These are phyloP conservation scores for Pachliopta kotzebuea DNA, from an alignment of 2,888 invertebrate genomes.

Conservation along the genomic window DNA sequence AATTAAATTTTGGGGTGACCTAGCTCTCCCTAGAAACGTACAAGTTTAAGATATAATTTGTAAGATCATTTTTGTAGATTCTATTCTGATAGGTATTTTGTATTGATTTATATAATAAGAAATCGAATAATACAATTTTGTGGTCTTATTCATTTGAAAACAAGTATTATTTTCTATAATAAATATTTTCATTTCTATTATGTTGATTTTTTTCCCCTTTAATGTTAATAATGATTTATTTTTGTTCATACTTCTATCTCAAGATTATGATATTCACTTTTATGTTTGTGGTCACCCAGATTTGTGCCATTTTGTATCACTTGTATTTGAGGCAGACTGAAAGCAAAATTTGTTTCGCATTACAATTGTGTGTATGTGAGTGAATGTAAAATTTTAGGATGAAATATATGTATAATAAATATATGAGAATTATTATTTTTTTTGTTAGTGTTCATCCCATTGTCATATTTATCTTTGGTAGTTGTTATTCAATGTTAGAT, in stretches of 20 bases:
- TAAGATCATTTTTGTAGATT: conserved; percentile 75
- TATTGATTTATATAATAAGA: conserved; percentile 65
- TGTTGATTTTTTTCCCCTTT: conserved; percentile 51
- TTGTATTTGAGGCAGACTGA: conserved; percentile 43
- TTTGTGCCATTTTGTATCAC: conserved; percentile 54
- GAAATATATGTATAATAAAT: conserved; percentile 56
- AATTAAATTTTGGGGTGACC: conserved; percentile 64
- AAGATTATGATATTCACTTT: conserved; percentile 7
- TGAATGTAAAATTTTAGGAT: conserved; percentile 78
- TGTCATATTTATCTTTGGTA: background rate
- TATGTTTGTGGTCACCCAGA: conserved; percentile 29
- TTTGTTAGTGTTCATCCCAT: conserved; percentile 18
- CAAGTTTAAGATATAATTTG: conserved; percentile 75
- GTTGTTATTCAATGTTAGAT: background rate
- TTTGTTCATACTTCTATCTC: conserved; percentile 1
- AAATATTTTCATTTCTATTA: conserved; percentile 64
- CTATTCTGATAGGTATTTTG: conserved; percentile 72
- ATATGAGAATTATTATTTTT: conserved; percentile 33
- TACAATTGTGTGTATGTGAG: conserved; percentile 74
- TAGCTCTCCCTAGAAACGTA: conserved; percentile 75
- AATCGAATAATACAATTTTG: conserved; percentile 57
- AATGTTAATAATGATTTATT: conserved; percentile 13
- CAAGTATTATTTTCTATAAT: conserved; percentile 76
- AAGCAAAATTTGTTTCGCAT: conserved; percentile 47
- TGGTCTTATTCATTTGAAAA: conserved; percentile 67